phyloP scores from a whole-genome alignment of 1,140 invertebrate genomes.

The Lerema accius region DNA sequence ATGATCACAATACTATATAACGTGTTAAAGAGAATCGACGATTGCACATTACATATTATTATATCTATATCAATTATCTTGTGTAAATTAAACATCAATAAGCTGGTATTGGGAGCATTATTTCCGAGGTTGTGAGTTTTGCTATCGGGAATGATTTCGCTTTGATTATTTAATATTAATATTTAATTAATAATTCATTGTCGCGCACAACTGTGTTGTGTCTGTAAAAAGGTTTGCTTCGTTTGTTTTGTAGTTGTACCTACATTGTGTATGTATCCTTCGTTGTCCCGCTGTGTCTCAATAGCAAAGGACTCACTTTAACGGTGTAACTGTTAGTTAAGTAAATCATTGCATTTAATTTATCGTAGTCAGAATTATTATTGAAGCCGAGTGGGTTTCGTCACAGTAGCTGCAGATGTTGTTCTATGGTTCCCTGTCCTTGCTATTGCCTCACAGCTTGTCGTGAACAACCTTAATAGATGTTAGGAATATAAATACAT shows the following conservation, averaged over 20 bases:
- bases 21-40: constrained; percentile 38
- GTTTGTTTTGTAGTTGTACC: constrained; percentile 74
- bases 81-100: constrained; percentile 69
- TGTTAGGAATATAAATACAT: constrained; percentile 77
- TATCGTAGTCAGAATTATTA: constrained; percentile 70
- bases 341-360: constrained; percentile 75
- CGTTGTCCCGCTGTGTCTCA: constrained; percentile 62
- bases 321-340: constrained; percentile 46
- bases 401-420: constrained; percentile 51
- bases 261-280: constrained; percentile 68
- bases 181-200: constrained; percentile 68
- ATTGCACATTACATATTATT: constrained; percentile 52
- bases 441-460: constrained; percentile 69
- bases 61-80: constrained; percentile 59
- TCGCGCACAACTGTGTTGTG: constrained; percentile 76
- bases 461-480: constrained; percentile 70
- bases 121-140: constrained; percentile 81
- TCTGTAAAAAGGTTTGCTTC: constrained; percentile 77
- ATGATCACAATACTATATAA: constrained; percentile 5
- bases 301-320: constrained; percentile 62
- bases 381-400: constrained; percentile 55
- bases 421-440: constrained; percentile 44
- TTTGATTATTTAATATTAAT: constrained; percentile 62
- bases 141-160: constrained; percentile 78
- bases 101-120: constrained; percentile 82